These are phyloP conservation scores for Prionchulus punctatus DNA, from an alignment of 2,888 invertebrate genomes.

Conservation along the genomic window DNA sequence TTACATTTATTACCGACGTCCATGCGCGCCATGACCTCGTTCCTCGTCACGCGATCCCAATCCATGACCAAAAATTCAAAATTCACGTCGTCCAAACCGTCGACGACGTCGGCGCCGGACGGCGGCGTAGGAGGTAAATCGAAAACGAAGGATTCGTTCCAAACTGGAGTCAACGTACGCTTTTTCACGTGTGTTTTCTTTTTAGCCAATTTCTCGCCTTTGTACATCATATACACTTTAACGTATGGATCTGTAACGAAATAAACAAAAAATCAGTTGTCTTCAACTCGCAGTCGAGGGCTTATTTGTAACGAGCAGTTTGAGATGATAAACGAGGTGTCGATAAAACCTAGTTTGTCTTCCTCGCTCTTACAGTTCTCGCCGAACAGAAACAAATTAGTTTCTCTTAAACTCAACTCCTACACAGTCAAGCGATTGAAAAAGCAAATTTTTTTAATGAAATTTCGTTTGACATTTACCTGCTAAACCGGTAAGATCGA, in stretches of 20 bases:
- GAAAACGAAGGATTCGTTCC: conserved; percentile 96
- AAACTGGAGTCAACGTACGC: conserved; percentile 87
- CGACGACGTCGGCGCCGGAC: conserved; percentile 56
- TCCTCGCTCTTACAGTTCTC: too few relatives aligned
- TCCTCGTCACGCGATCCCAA: conserved; percentile 96
- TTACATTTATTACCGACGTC: conserved; percentile 57
- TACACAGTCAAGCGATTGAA: too few relatives aligned
- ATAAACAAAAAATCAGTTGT: too few relatives aligned
- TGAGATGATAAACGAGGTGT: too few relatives aligned
- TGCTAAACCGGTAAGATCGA: background rate
- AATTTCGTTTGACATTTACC: too few relatives aligned
- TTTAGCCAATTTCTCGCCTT: conserved; percentile 93
- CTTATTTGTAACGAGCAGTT: too few relatives aligned
- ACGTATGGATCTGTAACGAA: conserved; percentile 65
- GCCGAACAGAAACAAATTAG: too few relatives aligned
- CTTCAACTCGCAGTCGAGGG: too few relatives aligned
- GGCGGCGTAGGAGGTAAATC: conserved; percentile 57
- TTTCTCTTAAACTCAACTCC: too few relatives aligned
- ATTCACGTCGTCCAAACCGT: conserved; percentile 61
- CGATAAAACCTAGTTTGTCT: too few relatives aligned
- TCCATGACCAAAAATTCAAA: conserved; percentile 76
- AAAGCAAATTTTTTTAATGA: too few relatives aligned
- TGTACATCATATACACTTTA: conserved; percentile 87
- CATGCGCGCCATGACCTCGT: conserved; percentile 90
- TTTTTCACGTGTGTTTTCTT: conserved; percentile 99